These are phyloP conservation scores for Struthidea cinerea DNA, from an alignment of 2,113 vertebrate genomes.

Conservation along the genomic window DNA sequence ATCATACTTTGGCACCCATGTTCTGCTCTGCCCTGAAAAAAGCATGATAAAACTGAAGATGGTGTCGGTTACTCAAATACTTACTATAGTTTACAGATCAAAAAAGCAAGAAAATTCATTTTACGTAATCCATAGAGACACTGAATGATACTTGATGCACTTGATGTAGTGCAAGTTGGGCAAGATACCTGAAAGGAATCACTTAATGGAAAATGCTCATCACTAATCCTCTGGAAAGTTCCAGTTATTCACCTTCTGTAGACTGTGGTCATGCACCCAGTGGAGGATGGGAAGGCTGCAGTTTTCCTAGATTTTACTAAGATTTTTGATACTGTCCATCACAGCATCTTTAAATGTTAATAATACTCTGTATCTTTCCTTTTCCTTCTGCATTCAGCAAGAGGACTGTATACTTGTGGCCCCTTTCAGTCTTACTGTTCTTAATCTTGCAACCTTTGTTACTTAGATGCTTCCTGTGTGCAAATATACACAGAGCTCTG, in stretches of 20 bases:
- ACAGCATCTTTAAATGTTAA: background rate
- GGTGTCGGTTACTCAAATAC: background rate
- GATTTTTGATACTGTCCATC: background rate
- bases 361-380: background rate
- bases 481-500: rapidly evolving
- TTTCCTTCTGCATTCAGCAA: background rate
- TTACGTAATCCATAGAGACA: background rate
- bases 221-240: background rate
- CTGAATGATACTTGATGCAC: background rate
- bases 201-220: background rate
- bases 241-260: background rate
- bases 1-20: background rate
- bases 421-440: background rate
- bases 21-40: background rate
- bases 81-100: background rate
- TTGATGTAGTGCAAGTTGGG: background rate
- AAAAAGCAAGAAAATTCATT: background rate
- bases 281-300: background rate
- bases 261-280: background rate
- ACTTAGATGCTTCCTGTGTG: background rate
- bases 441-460: background rate
- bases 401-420: background rate
- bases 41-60: background rate
- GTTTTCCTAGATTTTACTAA: background rate
- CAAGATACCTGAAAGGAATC: background rate